Conservation (phyloP, 2,888 invertebrate genomes). For the Synanthedon vespiformis region DNA sequence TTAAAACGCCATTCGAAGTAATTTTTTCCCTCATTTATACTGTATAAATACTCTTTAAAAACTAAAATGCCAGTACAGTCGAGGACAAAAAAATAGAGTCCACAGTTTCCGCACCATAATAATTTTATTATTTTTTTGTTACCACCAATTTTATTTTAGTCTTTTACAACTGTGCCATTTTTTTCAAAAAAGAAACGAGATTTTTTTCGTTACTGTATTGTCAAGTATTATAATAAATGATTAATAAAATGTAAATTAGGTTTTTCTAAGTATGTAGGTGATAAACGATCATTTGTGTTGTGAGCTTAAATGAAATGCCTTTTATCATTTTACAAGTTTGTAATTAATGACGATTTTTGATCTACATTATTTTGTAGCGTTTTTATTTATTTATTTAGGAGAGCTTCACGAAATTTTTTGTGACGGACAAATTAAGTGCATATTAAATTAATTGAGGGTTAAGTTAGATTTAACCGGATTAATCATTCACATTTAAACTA, state of each 20-base stretch:
- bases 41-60: background rate
- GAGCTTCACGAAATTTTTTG: background rate
- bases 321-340: slow-evolving; percentile 8
- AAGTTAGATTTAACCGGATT: no score
- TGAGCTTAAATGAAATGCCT: slow-evolving; percentile 22
- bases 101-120: background rate
- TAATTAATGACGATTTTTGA: slow-evolving; percentile 21
- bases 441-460: no score
- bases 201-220: background rate
- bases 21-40: background rate
- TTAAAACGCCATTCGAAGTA: slow-evolving; percentile 30
- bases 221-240: background rate
- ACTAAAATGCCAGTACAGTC: background rate
- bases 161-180: background rate
- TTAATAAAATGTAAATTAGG: background rate
- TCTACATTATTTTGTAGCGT: slow-evolving; percentile 10
- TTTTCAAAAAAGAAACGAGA: background rate
- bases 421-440: no score
- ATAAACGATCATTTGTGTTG: slow-evolving; percentile 20
- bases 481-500: no score
- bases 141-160: background rate
- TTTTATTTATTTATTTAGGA: slow-evolving; percentile 1
- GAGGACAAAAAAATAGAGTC: background rate
- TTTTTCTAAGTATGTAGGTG: slow-evolving; percentile 1
- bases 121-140: background rate